Conservation (phyloP, 2,113 vertebrate species). For the Notothenia coriiceps region DNA sequence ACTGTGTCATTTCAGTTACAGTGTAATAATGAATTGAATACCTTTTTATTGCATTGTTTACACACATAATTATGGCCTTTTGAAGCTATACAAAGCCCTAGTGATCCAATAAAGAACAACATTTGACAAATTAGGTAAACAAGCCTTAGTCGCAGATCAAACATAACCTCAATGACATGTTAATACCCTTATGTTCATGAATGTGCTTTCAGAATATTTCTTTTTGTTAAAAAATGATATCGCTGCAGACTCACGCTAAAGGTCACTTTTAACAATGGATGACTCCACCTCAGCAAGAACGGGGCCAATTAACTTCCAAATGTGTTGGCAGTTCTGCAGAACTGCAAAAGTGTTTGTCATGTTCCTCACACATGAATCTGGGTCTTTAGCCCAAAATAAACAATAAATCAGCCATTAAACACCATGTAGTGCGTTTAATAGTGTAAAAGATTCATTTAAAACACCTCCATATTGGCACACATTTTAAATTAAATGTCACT, state of each 20-base stretch:
- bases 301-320: conserved; percentile 45
- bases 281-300: conserved; percentile 24
- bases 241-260: conserved; percentile 32
- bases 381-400: conserved; percentile 5
- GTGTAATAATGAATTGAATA: not conserved
- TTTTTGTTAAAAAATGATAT: not conserved
- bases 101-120: too few relatives aligned
- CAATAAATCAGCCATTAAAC: conserved; percentile 34
- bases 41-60: not conserved
- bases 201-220: not conserved
- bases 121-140: not conserved
- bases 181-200: not conserved
- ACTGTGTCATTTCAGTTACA: not conserved
- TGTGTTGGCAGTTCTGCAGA: conserved; percentile 3
- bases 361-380: conserved; percentile 11
- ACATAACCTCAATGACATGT: not conserved
- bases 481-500: conserved; percentile 57
- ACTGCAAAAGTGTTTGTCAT: conserved; percentile 33
- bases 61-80: not conserved
- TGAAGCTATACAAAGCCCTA: not conserved
- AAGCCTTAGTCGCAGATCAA: not conserved
- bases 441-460: conserved; percentile 35
- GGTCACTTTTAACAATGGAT: conserved; percentile 54
- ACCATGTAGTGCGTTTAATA: conserved; percentile 19
- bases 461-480: conserved; percentile 28